phyloP scores from a whole-genome alignment of 37 sponge, comb jelly and placozoan species.

The Halisarca cf. caerulea region DNA sequence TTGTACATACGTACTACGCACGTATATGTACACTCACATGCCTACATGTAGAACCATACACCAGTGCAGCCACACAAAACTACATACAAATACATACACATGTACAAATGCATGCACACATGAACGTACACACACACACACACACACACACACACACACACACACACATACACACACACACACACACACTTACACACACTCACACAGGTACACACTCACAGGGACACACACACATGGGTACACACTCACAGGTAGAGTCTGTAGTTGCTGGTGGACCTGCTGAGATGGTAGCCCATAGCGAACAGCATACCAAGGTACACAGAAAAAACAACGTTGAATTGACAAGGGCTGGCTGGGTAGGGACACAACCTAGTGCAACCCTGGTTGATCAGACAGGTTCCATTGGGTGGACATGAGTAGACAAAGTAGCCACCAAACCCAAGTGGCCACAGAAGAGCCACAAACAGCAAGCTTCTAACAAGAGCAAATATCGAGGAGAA shows the following conservation, averaged over 20 bases:
- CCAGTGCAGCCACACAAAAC: too few species aligned
- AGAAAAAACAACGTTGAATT: conserved; percentile 35
- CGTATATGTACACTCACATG: too few species aligned
- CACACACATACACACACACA: neutral
- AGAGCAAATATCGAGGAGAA: conserved; percentile 50
- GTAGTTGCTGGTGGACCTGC: conserved; percentile 74
- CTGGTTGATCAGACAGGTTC: neutral
- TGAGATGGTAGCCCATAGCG: conserved; percentile 58
- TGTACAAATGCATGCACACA: too few species aligned
- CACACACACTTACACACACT: neutral
- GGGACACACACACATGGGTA: too few species aligned
- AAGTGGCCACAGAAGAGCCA: conserved; percentile 35
- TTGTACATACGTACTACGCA: too few species aligned
- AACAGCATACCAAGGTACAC: conserved; percentile 64
- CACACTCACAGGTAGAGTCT: conserved; percentile 60
- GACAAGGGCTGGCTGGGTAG: neutral
- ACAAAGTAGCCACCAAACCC: conserved; percentile 56
- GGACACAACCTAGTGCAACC: conserved; percentile 3
- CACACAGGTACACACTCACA: too few species aligned
- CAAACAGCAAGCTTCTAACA: conserved; percentile 29
- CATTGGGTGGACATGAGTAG: neutral
- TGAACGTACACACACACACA: too few species aligned
- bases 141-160: neutral
- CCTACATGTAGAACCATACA: too few species aligned
- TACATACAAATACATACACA: too few species aligned